phyloP scores from a whole-genome alignment of 2,888 invertebrate genomes.

The Mechanitis messenoides region DNA sequence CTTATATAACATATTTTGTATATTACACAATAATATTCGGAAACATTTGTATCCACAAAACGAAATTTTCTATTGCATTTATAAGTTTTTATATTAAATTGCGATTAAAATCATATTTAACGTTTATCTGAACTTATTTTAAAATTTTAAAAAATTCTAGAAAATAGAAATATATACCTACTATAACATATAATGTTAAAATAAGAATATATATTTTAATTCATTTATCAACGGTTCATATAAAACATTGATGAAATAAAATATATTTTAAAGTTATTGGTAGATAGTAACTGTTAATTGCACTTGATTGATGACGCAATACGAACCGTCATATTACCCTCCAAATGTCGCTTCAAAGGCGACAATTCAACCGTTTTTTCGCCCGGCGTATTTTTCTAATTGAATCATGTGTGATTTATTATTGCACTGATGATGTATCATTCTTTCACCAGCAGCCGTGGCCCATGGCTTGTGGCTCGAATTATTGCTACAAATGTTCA shows the following conservation, averaged over 20 bases:
- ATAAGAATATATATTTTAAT: slow-evolving; percentile 12
- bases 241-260: neutral
- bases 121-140: no score
- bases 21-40: no score
- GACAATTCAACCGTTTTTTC: slow-evolving; percentile 60
- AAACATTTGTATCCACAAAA: no score
- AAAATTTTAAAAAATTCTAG: no score
- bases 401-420: slow-evolving; percentile 76
- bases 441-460: slow-evolving; percentile 74
- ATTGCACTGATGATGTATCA: slow-evolving; percentile 76
- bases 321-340: slow-evolving; percentile 68
- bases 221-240: no score
- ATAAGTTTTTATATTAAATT: no score
- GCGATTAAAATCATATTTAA: no score
- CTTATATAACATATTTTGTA: no score
- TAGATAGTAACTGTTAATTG: slow-evolving; percentile 51
- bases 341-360: slow-evolving; percentile 53
- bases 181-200: slow-evolving; percentile 10
- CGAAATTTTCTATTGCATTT: no score
- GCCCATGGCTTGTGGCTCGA: slow-evolving; percentile 66
- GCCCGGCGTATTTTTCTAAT: slow-evolving; percentile 71
- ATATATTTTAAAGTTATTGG: slow-evolving; percentile 2
- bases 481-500: slow-evolving; percentile 74
- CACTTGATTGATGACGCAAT: slow-evolving; percentile 70
- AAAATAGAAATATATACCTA: neutral